A percentile compares a stretch with the other conserved stretches of the same genome.
Evolutionary conservation across 2,113 vertebrate genomes (phyloP).

Genomic region (Myiagra hebetior): DNA sequence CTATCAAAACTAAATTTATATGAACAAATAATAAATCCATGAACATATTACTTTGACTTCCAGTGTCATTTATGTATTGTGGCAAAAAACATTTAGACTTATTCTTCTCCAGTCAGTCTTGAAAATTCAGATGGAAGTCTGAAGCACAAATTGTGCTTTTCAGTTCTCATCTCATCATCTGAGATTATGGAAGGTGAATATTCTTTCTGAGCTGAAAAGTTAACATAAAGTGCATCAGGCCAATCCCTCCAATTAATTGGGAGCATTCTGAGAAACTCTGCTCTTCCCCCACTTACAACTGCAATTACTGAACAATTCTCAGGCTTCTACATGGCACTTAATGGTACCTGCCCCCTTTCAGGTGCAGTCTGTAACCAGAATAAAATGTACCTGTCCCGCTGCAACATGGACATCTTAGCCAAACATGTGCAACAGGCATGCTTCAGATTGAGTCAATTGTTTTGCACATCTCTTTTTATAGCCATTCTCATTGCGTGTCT

Average conservation of each 20-base stretch:
- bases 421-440: fast-evolving
- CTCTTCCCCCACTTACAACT: not conserved
- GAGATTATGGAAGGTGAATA: not conserved
- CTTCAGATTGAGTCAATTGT: not conserved
- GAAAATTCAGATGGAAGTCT: not conserved
- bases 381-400: not conserved
- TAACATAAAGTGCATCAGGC: not conserved
- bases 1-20: not conserved
- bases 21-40: not conserved
- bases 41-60: not conserved
- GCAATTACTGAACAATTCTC: not conserved
- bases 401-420: not conserved
- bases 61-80: not conserved
- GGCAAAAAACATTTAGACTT: not conserved
- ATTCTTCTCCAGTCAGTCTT: not conserved
- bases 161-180: not conserved
- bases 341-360: not conserved
- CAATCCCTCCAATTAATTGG: not conserved
- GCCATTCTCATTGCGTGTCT: not conserved
- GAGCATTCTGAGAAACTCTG: not conserved
- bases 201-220: not conserved
- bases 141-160: not conserved
- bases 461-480: not conserved
- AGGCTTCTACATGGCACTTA: not conserved
- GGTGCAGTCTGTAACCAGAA: not conserved